Conservation (phyloP, 2,797 vertebrate genomes). For the Rhyacichthys aspro region DNA sequence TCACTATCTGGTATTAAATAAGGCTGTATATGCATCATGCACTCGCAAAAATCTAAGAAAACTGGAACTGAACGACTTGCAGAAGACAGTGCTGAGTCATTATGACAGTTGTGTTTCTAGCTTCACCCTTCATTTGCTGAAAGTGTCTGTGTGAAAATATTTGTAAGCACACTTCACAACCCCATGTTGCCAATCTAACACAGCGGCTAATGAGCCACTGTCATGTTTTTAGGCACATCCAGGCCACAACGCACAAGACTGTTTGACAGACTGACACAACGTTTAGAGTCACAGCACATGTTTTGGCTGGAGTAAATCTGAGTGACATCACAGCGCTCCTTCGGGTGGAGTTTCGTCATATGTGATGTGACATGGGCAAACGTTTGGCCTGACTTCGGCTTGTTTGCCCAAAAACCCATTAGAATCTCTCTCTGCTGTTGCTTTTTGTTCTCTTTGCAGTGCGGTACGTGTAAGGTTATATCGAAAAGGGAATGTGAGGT, state of each 20-base stretch:
- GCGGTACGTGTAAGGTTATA: conserved; percentile 30
- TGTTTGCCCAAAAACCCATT: conserved; percentile 40
- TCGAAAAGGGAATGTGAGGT: conserved; percentile 20
- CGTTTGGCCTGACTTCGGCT: no score
- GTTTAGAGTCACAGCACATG: conserved; percentile 22
- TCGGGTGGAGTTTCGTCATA: conserved; percentile 33
- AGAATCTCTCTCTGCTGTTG: no score
- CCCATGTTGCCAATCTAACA: no score
- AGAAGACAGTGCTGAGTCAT: no score
- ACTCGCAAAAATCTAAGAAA: no score
- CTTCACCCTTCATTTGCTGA: no score
- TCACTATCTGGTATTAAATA: no score
- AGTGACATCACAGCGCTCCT: conserved; percentile 24
- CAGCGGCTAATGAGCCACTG: conserved; percentile 31
- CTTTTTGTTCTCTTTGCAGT: conserved; percentile 2
- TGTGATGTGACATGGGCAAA: conserved; percentile 35
- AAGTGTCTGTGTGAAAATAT: no score
- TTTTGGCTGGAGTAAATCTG: conserved; percentile 41
- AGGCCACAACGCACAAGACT: not conserved
- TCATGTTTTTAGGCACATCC: conserved; percentile 27
- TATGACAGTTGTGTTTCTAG: no score
- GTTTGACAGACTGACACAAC: conserved; percentile 22
- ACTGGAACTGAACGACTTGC: no score
- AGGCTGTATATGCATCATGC: no score
- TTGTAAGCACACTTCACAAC: no score